Conservation (phyloP, 2,797 vertebrate species). For the Pseudotriccus pelzelni region DNA sequence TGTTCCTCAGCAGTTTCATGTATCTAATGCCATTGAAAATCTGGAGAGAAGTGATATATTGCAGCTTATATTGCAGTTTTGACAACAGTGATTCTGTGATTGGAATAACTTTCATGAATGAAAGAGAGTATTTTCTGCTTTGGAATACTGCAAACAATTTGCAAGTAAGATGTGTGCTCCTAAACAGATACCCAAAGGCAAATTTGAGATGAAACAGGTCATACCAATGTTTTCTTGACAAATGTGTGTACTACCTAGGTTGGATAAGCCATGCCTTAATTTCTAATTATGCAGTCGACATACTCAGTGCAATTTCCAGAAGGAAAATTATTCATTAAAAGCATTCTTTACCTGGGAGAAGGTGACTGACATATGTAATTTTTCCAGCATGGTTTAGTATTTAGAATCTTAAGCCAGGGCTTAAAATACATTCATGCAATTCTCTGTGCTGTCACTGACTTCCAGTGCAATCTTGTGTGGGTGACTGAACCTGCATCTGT, state of each 20-base stretch:
- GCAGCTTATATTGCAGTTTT: neutral
- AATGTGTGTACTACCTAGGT: neutral
- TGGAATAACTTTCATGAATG: neutral
- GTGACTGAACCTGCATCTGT: neutral
- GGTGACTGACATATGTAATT: neutral
- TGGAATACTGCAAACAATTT: neutral
- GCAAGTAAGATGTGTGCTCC: neutral
- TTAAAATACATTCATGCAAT: neutral
- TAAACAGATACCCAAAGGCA: neutral
- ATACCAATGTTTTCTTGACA: neutral
- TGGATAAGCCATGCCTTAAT: neutral
- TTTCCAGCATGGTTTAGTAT: neutral
- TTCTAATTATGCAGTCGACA: neutral
- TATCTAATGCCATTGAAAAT: neutral
- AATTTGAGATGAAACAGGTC: neutral
- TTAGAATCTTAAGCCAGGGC: neutral
- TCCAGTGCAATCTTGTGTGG: neutral
- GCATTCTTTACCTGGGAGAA: neutral
- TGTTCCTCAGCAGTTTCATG: neutral
- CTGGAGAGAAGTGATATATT: neutral
- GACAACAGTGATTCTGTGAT: neutral
- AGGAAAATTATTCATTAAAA: neutral
- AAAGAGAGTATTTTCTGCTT: neutral
- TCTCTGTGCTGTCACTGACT: neutral
- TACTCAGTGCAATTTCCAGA: neutral